phyloP scores from a whole-genome alignment of 2,797 vertebrate genomes.

The Muscicapa comitata region DNA sequence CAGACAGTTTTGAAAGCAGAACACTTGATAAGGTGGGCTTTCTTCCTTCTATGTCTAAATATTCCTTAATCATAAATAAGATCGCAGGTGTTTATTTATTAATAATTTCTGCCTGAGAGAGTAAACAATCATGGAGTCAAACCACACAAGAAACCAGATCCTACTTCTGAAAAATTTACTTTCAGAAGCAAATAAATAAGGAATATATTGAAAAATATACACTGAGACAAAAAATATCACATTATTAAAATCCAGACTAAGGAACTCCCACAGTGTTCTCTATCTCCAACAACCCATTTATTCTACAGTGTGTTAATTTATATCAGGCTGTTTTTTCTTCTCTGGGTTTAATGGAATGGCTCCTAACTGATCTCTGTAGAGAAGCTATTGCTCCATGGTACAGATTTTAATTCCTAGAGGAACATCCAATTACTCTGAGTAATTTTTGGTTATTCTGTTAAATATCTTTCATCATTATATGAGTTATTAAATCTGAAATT shows the following conservation, averaged over 20 bases:
- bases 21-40: neutral
- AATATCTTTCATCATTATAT: neutral
- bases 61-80: neutral
- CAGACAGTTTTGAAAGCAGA: neutral
- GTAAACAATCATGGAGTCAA: neutral
- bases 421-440: neutral
- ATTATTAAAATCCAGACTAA: neutral
- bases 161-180: neutral
- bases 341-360: neutral
- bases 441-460: neutral
- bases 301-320: neutral
- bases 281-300: neutral
- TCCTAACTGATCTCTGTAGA: neutral
- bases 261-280: neutral
- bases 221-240: neutral
- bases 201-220: neutral
- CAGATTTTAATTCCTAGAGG: neutral
- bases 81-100: neutral
- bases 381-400: neutral
- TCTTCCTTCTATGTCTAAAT: neutral
- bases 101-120: neutral
- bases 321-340: neutral
- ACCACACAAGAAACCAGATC: neutral
- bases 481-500: neutral
- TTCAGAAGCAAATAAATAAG: neutral